phyloP scores from a whole-genome alignment of 2,113 vertebrate species.

The Petromus typicus region DNA sequence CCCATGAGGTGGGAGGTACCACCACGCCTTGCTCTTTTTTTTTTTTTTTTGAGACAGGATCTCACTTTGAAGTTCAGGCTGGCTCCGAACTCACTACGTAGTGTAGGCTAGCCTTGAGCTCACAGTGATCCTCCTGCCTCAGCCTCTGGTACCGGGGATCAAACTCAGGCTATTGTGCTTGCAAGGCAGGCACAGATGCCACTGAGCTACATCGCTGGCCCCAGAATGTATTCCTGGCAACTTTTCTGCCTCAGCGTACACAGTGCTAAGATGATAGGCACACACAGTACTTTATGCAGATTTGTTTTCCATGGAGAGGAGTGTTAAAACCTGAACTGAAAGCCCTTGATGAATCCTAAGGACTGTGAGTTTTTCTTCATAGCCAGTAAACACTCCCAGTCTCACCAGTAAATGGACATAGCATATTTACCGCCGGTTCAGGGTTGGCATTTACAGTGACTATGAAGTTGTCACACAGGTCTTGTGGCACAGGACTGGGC shows the following conservation, averaged over 20 bases:
- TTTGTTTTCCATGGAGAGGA: background rate
- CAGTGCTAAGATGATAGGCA: background rate
- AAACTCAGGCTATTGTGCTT: no score
- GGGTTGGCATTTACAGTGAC: background rate
- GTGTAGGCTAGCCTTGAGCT: no score
- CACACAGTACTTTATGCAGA: constrained; percentile 3
- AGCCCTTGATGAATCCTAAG: constrained; percentile 20
- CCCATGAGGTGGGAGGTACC: no score
- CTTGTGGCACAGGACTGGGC: background rate
- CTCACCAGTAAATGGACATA: background rate
- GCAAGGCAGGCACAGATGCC: no score
- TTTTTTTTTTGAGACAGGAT: no score
- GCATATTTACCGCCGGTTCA: background rate
- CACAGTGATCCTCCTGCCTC: no score
- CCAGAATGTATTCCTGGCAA: background rate
- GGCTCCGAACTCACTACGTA: no score
- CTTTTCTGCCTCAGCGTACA: background rate
- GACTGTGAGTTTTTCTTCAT: background rate
- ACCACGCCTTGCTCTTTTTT: no score
- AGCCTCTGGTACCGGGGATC: no score
- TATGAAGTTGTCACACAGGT: background rate
- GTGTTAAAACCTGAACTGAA: background rate
- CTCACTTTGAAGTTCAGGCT: no score
- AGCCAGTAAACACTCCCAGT: background rate
- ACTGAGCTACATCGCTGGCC: no score